Conservation (phyloP, 2,113 vertebrate species). For the Strix aluco region DNA sequence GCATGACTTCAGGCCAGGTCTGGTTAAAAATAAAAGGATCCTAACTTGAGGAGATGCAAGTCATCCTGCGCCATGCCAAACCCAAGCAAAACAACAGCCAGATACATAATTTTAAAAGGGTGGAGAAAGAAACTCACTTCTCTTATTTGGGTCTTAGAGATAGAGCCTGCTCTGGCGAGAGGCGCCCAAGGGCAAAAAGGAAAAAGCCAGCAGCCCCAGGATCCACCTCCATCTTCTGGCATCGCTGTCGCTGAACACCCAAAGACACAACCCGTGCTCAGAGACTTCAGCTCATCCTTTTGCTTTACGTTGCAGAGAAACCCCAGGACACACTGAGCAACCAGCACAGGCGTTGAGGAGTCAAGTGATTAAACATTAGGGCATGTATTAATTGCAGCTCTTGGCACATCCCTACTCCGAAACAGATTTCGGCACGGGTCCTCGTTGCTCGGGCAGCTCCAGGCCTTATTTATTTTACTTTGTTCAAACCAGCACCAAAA, state of each 20-base stretch:
- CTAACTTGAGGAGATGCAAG: neutral
- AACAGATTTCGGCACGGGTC: accelerated
- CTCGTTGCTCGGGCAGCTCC: neutral
- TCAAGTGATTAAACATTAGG: neutral
- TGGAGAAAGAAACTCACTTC: neutral
- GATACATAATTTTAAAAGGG: neutral
- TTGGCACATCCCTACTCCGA: neutral
- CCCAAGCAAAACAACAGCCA: neutral
- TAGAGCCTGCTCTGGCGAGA: neutral
- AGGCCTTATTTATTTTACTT: neutral
- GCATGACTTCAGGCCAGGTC: neutral
- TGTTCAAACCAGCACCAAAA: neutral
- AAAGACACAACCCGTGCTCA: no score
- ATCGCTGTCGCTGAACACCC: accelerated
- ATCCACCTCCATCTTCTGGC: neutral
- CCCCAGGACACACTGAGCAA: accelerated
- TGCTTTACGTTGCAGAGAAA: neutral
- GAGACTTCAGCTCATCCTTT: neutral
- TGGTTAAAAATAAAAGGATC: neutral
- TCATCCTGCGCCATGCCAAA: neutral
- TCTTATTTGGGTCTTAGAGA: neutral
- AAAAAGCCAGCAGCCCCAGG: neutral
- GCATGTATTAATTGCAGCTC: neutral
- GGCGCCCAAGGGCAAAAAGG: neutral
- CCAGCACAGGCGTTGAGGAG: neutral